Conservation (phyloP, 2,113 vertebrate genomes). For the Murina feae region DNA sequence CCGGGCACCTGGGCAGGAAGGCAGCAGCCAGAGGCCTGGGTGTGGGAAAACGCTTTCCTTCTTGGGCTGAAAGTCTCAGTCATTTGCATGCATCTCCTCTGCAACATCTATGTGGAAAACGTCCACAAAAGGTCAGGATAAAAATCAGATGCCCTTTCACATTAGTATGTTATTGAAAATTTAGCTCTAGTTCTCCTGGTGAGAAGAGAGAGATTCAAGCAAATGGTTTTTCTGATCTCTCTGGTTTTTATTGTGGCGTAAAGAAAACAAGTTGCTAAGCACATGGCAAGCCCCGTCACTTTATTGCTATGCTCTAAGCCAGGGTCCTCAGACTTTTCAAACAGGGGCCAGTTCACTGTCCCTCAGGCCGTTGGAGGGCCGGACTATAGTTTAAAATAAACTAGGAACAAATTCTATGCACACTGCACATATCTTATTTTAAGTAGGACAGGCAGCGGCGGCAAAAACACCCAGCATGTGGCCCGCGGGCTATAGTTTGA, state of each 20-base stretch:
- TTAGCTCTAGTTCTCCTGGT: neutral
- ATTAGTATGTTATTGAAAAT: slow-evolving; percentile 32
- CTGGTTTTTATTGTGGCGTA: slow-evolving; percentile 66
- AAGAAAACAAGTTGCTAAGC: slow-evolving; percentile 70
- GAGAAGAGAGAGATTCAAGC: slow-evolving; percentile 54
- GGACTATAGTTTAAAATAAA: too few species aligned
- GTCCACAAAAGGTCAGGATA: slow-evolving; percentile 41
- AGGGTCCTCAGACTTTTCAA: too few species aligned
- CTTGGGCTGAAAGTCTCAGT: neutral
- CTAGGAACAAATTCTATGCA: too few species aligned
- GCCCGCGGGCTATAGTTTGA: too few species aligned
- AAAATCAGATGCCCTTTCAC: slow-evolving; percentile 20
- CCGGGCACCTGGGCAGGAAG: neutral
- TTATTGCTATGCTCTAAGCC: slow-evolving; percentile 79
- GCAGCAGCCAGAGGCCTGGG: accelerated
- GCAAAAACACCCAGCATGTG: too few species aligned
- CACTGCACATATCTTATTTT: too few species aligned
- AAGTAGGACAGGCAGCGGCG: too few species aligned
- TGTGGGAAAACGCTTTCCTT: neutral
- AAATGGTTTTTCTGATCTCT: slow-evolving; percentile 37
- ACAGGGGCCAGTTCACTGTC: too few species aligned
- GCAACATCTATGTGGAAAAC: neutral
- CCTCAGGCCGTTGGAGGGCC: too few species aligned
- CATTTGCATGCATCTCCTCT: neutral
- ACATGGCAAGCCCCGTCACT: slow-evolving; percentile 59